Percentiles rank a stretch among this genome's conserved stretches.
phyloP scores from a whole-genome alignment of 2,797 vertebrate genomes.

The Nyctibius grandis region DNA sequence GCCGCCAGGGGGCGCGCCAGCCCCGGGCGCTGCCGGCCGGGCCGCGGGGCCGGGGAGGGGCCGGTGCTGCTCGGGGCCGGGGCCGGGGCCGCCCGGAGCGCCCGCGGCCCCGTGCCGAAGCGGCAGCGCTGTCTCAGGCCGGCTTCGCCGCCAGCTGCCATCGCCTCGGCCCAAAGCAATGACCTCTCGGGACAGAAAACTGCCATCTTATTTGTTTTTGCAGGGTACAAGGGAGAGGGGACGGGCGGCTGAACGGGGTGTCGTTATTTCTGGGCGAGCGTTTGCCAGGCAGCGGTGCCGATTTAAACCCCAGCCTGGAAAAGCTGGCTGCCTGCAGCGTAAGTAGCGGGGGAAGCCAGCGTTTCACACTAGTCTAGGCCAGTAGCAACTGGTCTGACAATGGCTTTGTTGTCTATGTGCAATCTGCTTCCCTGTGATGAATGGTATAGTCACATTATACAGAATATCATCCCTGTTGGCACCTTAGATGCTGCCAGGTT shows the following conservation, averaged over 20 bases:
- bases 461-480: background rate
- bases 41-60: no score
- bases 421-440: background rate
- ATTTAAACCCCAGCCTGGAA: background rate
- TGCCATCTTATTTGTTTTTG: accelerated
- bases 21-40: background rate
- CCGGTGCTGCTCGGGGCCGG: no score
- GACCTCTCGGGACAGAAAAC: background rate
- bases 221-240: no score
- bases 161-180: accelerated
- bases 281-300: background rate
- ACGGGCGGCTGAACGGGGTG: accelerated
- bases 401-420: accelerated
- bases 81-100: no score
- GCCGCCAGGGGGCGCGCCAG: background rate
- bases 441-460: accelerated
- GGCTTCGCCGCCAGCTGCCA: background rate
- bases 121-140: background rate
- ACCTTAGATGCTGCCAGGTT: background rate
- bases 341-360: accelerated
- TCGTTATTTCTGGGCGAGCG: accelerated
- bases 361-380: accelerated
- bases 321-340: accelerated
- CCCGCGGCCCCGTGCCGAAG: background rate
- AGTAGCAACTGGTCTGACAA: background rate